These are phyloP conservation scores for Hypanus sabinus DNA, from an alignment of 2,113 vertebrate genomes.

Conservation along the genomic window DNA sequence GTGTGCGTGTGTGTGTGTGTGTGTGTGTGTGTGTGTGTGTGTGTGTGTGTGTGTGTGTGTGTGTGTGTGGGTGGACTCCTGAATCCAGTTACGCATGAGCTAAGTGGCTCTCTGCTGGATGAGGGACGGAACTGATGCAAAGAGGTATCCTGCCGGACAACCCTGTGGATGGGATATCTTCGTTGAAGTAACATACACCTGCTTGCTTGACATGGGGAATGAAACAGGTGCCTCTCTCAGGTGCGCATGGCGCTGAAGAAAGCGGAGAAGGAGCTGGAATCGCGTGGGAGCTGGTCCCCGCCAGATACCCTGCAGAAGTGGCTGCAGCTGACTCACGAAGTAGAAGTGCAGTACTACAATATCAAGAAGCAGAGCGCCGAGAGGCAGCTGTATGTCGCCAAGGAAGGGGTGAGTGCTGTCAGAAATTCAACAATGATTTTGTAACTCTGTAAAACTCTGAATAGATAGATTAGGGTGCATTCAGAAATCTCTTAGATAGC, in stretches of 20 bases:
- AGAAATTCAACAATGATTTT: no score
- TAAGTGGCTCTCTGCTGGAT: no score
- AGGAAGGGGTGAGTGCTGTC: constrained; percentile 77
- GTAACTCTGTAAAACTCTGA: no score
- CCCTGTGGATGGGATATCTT: background rate
- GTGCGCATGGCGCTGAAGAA: constrained; percentile 91
- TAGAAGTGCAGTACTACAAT: constrained; percentile 97
- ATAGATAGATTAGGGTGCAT: no score
- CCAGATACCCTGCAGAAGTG: constrained; percentile 89
- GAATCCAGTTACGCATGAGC: background rate
- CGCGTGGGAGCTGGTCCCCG: constrained; percentile 78
- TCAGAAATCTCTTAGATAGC: no score
- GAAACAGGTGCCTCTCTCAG: constrained; percentile 48
- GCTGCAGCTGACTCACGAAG: constrained; percentile 95
- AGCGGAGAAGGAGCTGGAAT: constrained; percentile 92
- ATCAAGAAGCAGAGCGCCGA: constrained; percentile 94
- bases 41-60: no score
- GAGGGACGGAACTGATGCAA: background rate
- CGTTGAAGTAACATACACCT: background rate
- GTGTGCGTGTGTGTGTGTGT: background rate
- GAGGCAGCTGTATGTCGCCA: constrained; percentile 86
- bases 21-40: no score
- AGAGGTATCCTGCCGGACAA: background rate
- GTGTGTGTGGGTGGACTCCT: background rate
- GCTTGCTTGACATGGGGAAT: background rate